Percentiles rank a stretch among this genome's conserved stretches.
phyloP scores from a whole-genome alignment of 2,888 invertebrate species.

The Tachina fera region DNA sequence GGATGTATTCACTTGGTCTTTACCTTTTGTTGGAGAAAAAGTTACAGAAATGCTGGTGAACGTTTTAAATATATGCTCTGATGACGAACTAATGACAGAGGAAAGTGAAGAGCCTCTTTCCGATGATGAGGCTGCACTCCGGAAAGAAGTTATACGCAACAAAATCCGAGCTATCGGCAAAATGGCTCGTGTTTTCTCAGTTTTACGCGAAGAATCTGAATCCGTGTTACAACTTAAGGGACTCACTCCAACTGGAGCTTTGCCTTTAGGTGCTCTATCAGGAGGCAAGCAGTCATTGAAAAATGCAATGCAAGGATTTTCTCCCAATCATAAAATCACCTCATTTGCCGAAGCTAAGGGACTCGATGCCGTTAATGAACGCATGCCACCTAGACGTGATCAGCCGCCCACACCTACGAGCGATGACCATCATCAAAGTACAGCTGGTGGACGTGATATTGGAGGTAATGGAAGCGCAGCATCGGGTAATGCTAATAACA shows the following conservation, averaged over 20 bases:
- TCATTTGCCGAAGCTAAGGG: constrained; percentile 99
- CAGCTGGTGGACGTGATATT: constrained; percentile 74
- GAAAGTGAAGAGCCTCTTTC: constrained; percentile 89
- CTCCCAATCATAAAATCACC: constrained; percentile 98
- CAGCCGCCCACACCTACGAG: constrained; percentile 89
- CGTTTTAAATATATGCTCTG: constrained; percentile 99
- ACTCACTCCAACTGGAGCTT: constrained; percentile 97
- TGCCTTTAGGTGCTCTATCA: constrained; percentile 97
- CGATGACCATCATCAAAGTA: constrained; percentile 78
- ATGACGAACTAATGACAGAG: constrained; percentile 98
- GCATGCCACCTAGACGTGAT: constrained; percentile 97
- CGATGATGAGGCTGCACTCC: constrained; percentile 92
- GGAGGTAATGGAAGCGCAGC: constrained; percentile 73
- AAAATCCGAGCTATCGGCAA: constrained; percentile 99
- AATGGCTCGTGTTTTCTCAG: constrained; percentile 99
- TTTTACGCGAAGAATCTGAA: constrained; percentile 99
- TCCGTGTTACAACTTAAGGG: constrained; percentile 99
- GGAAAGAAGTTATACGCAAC: constrained; percentile 99
- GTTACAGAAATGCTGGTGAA: constrained; percentile 99
- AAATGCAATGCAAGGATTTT: constrained; percentile 97
- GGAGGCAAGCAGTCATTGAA: constrained; percentile 98
- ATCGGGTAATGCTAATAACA: constrained; percentile 73
- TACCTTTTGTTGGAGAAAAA: constrained; percentile 99
- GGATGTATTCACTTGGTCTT: constrained; percentile 99
- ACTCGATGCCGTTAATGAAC: constrained; percentile 99